Base-by-base conservation (phyloP, 1,140 invertebrate genomes). In the Drosophila kanapiae region DNA sequence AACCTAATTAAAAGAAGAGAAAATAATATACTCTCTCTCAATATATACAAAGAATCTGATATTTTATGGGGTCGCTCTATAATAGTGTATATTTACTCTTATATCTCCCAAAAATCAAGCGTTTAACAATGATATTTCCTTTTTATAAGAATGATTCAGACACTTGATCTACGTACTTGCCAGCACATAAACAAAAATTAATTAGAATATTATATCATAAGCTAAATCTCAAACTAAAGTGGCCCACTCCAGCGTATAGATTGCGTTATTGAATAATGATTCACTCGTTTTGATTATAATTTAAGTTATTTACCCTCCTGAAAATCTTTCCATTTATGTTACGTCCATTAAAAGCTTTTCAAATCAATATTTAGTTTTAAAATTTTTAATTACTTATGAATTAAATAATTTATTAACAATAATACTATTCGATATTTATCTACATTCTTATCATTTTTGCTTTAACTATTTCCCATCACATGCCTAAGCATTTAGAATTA, bases 271-370 rank as follows among this genome's bases (percentile, higher is more conserved):
- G 38, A 40, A 31, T n/a, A 48, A 53, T 75, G 45, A 77, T 48
- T 77, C 71, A 75, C 56, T 38, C 35, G 42, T 42, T 47, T 48
- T 69, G 38, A 29, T 43, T 35, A n/a, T 27, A 33, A 64, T 16
- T 35, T 16, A 27, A 2, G 16, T 42, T 42, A 5, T 31, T 31
- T 16, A 31, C 6, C 23, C 27, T 16, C 9, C 16, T 10, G 18
- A 37, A 53, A 27, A 18, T 35, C 10, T 11, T 38, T 4, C 3
- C 3, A 14, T 9, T 51, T 51, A 1, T 31, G 45, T 6, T 47
- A 7, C 6, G 5, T 18, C 4, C 16, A 11, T 0, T 14, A 6
- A 29, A 1, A 5, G 8, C n/a, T 31, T n/a, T 16, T 4, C 6
- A 29, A 10, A 5, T 4, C 8, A 49, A 49, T 49, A 23, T 23